Base-by-base conservation (phyloP, 2,888 invertebrate species). In the Girardia tigrina region DNA sequence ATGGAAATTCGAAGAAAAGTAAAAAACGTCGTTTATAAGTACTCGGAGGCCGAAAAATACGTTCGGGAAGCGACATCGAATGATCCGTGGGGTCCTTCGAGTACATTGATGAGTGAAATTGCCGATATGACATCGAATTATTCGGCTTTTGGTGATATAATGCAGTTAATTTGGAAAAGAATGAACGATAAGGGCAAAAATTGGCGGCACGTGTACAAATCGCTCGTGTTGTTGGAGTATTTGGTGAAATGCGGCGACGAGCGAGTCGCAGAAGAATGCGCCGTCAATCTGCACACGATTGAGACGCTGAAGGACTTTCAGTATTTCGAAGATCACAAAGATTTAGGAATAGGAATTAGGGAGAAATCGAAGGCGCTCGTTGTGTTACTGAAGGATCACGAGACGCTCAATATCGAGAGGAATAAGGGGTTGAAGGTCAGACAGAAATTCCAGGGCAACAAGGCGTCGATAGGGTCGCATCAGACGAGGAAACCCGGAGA, bases 21-120 rank as follows among this genome's bases (percentile, higher is more conserved):
- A 81, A 94, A 97, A 86, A 99, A 99, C 87, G 90, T 98, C 83
- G 97, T 98, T 84, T 95, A 97, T 88, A 99, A 99, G 86, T 99
- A 97, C 86, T 93, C 95, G 80, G 95, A 95, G 88, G 95, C 98
- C 80, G 97, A 98, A 89, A 90, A 94, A 81, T 97, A 97, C 87
- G 98, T 99, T 81, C 90, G 98, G 81, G 97, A 98, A 87, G 98
- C 98, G 16, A 98, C 98, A 75, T 94, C 94, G 80, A 99, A 98
- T 87, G 98, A 99, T 86, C 95, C 95, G 82, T 98, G 98, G 98
- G 98, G 98, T 80, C 97, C 98, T 0, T 94, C 94, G 79, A 93
- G 94, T 82, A 95, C 95, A 0, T 88, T 98, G 75, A 98, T 98
- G 98, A 91, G 94, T 80, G 98, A 98, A 88, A 91, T 99, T 82